A percentile compares a stretch with the other conserved stretches of the same genome.
phyloP scores from a whole-genome alignment of 1,140 invertebrate genomes.

The Eufriesea mexicana region DNA sequence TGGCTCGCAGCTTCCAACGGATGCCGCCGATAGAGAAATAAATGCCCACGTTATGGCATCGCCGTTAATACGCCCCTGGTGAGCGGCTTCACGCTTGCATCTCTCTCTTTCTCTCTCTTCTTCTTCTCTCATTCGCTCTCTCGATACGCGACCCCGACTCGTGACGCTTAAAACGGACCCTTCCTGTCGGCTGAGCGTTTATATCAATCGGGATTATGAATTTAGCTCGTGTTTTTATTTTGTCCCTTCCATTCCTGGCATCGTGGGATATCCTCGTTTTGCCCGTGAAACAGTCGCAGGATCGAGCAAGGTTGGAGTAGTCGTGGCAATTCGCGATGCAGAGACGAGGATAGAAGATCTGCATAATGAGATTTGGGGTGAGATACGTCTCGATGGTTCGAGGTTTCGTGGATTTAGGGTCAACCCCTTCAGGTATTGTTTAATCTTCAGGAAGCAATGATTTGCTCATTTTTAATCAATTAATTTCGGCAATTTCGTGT shows the following conservation, averaged over 20 bases:
- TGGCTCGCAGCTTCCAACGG: constrained; percentile 45
- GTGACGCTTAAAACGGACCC: constrained; percentile 39
- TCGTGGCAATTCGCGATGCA: too few relatives aligned
- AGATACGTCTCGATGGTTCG: too few relatives aligned
- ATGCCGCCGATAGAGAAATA: constrained; percentile 71
- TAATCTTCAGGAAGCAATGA: too few relatives aligned
- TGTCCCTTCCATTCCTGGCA: background rate
- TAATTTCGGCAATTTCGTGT: too few relatives aligned
- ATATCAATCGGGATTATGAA: constrained; percentile 51
- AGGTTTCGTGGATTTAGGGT: too few relatives aligned
- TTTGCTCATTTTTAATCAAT: too few relatives aligned
- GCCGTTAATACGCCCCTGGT: constrained; percentile 58
- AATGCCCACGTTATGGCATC: constrained; percentile 61
- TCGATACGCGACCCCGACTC: constrained; percentile 20
- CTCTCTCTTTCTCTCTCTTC: background rate
- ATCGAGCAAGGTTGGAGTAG: too few relatives aligned
- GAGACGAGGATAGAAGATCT: too few relatives aligned
- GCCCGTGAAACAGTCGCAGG: too few relatives aligned
- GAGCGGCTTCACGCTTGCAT: constrained; percentile 40
- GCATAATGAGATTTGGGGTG: too few relatives aligned
- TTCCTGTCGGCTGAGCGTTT: constrained; percentile 20
- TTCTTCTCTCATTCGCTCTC: too few relatives aligned
- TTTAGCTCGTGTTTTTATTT: constrained; percentile 6
- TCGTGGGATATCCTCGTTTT: background rate
- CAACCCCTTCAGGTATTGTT: too few relatives aligned